Percentiles rank a stretch among this genome's conserved stretches.
Evolutionary conservation across 2,113 vertebrate species (phyloP).

Genomic region (Meriones unguiculatus): DNA sequence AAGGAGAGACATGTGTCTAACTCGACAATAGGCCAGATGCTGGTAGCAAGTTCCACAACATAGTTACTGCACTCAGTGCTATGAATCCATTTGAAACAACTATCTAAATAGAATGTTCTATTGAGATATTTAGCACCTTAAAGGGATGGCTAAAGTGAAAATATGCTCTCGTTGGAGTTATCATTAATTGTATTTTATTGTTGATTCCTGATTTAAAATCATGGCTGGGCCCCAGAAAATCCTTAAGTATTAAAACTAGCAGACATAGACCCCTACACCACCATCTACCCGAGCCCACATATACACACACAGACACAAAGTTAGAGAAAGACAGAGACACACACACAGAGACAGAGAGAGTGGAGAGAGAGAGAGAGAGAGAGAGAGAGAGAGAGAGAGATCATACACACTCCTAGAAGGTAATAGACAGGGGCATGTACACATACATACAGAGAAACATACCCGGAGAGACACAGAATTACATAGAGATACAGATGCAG

Average conservation of each 20-base stretch:
- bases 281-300: too few species aligned
- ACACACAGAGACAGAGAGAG: background rate
- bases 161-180: background rate
- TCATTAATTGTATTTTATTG: background rate
- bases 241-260: too few species aligned
- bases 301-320: background rate
- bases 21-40: background rate
- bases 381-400: background rate
- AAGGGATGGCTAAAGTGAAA: background rate
- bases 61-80: background rate
- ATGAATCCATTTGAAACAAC: background rate
- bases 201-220: background rate
- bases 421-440: background rate
- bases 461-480: background rate
- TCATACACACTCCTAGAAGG: background rate
- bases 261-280: too few species aligned
- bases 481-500: background rate
- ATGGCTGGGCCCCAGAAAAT: background rate
- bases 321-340: background rate
- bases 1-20: background rate
- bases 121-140: background rate
- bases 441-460: background rate
- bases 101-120: background rate
- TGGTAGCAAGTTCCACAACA: background rate
- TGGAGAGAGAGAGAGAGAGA: fast-evolving